Evolutionary conservation across 1,140 invertebrate species (phyloP), one percentile per base, ranked within the genome.

Genomic region (Saxidomus purpurata): DNA sequence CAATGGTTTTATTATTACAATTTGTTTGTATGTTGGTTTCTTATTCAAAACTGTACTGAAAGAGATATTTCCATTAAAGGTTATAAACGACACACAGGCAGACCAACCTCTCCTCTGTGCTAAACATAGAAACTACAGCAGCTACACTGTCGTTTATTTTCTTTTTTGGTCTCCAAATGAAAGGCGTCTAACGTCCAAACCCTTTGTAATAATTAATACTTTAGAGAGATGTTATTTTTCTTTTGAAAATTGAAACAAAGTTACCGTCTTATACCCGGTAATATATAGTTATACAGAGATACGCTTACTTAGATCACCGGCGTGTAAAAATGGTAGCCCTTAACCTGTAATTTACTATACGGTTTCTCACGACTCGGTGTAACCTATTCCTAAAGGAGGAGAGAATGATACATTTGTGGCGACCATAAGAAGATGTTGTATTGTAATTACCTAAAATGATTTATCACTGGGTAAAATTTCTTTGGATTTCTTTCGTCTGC

Each of bases 201-300:
- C 61, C 8, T 22, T 67, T 67, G n/a, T 31, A 67, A 67, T 36
- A 3, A 31, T 31, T 36, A 55, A 55, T 31, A 8, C 4, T 43
- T 31, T 8, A 25, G 6, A 67, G 25, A 28, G 31, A 31, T 1
- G 4, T 11, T 13, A 67, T 6, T 28, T 31, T 36, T 67, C 11
- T 6, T 67, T 67, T 67, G 61, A 67, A 67, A 67, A 67, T 67
- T 67, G 61, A 67, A 67, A 67, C 61, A 67, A 67, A 67, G 28
- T 67, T 31, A 2, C 61, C 25, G 6, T 67, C 61, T 31, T 31
- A 6, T 36, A 36, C 11, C 61, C 61, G 28, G 61, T 36, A 67
- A 67, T 67, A 28, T 67, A 67, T 67, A 67, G 11, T 67, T 67
- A 67, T 67, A 11, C 17, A 25, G n/a, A 15, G 25, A 31, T 67